phyloP scores from a whole-genome alignment of 2,797 vertebrate genomes.

The Takifugu ocellatus region DNA sequence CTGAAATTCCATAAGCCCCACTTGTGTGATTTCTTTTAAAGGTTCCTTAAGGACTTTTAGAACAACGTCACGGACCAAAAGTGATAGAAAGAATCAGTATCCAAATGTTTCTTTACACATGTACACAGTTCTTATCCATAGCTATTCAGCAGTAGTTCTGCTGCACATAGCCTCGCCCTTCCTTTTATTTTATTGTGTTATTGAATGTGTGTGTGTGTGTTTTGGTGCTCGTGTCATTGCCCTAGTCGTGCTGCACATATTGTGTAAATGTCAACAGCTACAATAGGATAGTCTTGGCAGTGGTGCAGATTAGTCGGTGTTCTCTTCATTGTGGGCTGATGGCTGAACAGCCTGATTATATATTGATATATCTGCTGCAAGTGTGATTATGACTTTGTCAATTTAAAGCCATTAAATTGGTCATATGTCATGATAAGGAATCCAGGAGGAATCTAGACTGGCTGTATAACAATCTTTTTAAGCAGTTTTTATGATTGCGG shows the following conservation, averaged over 20 bases:
- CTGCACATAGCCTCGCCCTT: conserved; percentile 39
- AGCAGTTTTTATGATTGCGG: no score
- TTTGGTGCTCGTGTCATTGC: neutral
- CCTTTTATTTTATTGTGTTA: conserved; percentile 21
- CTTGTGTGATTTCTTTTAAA: no score
- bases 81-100: neutral
- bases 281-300: conserved; percentile 56
- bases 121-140: conserved; percentile 23
- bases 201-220: conserved; percentile 13
- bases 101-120: conserved; percentile 8
- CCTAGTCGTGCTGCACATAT: conserved; percentile 10
- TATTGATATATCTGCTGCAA: no score
- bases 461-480: conserved; percentile 1
- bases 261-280: conserved; percentile 52
- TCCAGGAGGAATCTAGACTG: conserved; percentile 1
- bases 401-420: no score
- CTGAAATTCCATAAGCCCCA: no score
- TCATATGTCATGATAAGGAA: no score
- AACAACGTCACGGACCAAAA: neutral
- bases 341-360: no score
- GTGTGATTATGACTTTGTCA: no score
- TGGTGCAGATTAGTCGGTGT: conserved; percentile 1
- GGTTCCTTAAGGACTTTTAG: no score
- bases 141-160: conserved; percentile 20
- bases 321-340: no score